phyloP scores from a whole-genome alignment of 2,888 invertebrate genomes.

The Lithosia quadra region DNA sequence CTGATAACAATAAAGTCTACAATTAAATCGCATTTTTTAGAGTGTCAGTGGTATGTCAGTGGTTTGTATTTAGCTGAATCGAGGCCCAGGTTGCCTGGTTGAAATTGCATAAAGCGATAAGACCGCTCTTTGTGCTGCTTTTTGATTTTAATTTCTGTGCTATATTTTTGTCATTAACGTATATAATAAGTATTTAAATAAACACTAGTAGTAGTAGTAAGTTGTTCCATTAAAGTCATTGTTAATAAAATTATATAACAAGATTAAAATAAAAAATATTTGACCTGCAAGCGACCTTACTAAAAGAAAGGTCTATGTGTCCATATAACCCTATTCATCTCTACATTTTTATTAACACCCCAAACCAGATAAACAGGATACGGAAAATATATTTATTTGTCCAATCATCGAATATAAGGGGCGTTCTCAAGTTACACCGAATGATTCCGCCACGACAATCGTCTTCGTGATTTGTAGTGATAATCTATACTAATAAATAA shows the following conservation, averaged over 20 bases:
- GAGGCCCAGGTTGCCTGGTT: too few species aligned
- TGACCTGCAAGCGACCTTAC: conserved; percentile 3
- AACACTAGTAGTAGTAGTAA: too few species aligned
- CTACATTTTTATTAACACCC: conserved; percentile 87
- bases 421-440: conserved; percentile 85
- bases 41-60: too few species aligned
- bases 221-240: too few species aligned
- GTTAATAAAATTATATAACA: neutral
- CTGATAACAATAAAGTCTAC: too few species aligned
- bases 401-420: conserved; percentile 86
- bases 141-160: too few species aligned
- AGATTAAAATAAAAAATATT: conserved; percentile 29
- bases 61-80: too few species aligned
- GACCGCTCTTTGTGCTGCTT: too few species aligned
- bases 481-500: conserved; percentile 85
- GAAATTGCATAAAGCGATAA: too few species aligned
- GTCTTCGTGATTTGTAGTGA: conserved; percentile 83
- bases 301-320: conserved; percentile 1
- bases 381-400: conserved; percentile 86
- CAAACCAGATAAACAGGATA: conserved; percentile 85
- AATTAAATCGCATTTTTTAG: too few species aligned
- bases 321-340: conserved; percentile 59
- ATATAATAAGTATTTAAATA: too few species aligned
- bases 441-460: conserved; percentile 80
- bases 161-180: too few species aligned